phyloP scores from a whole-genome alignment of 2,797 vertebrate species.

The Sebastes aleutianus region DNA sequence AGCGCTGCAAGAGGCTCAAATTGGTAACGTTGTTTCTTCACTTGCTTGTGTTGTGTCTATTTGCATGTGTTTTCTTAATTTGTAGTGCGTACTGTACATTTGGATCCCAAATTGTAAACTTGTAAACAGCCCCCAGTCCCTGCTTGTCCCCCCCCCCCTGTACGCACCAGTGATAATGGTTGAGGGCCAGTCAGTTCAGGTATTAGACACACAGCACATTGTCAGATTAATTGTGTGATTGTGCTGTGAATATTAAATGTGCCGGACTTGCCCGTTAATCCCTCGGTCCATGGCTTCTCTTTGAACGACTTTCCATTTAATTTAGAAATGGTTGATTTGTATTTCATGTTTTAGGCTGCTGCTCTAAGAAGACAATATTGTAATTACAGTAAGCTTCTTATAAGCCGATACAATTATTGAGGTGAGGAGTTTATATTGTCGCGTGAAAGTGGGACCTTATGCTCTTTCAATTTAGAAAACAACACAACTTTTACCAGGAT shows the following conservation, averaged over 20 bases:
- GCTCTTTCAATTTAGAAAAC: constrained; percentile 76
- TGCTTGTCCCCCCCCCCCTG: background rate
- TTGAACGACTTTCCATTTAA: constrained; percentile 75
- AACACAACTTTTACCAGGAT: constrained; percentile 68
- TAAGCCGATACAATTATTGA: constrained; percentile 80
- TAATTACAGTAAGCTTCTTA: constrained; percentile 86
- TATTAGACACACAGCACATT: constrained; percentile 67
- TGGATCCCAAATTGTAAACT: constrained; percentile 12
- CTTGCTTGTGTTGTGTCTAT: background rate
- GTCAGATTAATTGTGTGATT: constrained; percentile 78
- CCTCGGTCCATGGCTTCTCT: constrained; percentile 51
- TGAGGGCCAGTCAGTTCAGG: constrained; percentile 43
- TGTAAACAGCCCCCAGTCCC: background rate
- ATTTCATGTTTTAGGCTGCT: constrained; percentile 65
- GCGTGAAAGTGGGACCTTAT: constrained; percentile 74
- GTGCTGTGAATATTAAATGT: constrained; percentile 80
- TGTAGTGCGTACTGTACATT: background rate
- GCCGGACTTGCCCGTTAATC: constrained; percentile 69
- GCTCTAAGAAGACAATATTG: constrained; percentile 79
- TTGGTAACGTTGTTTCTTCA: background rate
- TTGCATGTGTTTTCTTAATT: background rate
- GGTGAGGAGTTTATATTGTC: constrained; percentile 69
- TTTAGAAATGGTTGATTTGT: constrained; percentile 80
- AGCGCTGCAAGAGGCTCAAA: no score
- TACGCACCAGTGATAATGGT: background rate